These are phyloP conservation scores for Protaetia brevitarsis DNA, from an alignment of 1,140 invertebrate species.

Conservation along the genomic window DNA sequence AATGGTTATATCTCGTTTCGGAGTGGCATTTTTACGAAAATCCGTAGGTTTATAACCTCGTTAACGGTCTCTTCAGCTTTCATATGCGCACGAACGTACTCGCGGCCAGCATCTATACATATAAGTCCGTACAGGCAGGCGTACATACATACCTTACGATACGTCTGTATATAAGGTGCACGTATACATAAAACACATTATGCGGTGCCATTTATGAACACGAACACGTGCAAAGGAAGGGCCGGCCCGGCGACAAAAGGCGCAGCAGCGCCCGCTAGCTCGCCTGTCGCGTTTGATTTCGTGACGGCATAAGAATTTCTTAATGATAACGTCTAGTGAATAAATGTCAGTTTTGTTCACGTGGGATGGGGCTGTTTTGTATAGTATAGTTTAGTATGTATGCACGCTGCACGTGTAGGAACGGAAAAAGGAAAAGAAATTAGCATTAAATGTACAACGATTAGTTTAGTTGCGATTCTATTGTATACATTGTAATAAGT, in stretches of 20 bases:
- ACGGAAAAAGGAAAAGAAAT: no score
- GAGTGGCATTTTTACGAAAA: constrained; percentile 16
- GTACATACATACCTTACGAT: not conserved
- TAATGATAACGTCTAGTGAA: not conserved
- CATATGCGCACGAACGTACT: not conserved
- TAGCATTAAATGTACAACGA: no score
- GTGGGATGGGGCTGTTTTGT: no score
- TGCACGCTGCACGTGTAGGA: no score
- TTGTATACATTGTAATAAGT: no score
- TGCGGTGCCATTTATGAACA: constrained; percentile 10
- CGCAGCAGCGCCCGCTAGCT: not conserved
- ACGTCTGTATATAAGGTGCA: not conserved
- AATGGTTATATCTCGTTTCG: constrained; percentile 16
- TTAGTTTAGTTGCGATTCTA: no score
- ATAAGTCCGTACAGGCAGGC: not conserved
- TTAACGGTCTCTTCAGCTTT: constrained; percentile 7
- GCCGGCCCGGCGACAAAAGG: not conserved
- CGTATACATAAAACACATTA: not conserved
- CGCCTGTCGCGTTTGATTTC: not conserved
- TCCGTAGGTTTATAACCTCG: constrained; percentile 10
- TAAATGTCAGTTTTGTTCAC: not conserved
- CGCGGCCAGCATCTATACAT: not conserved
- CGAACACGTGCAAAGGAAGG: not conserved
- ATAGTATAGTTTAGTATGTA: no score
- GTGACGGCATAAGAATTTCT: not conserved